Conservation (phyloP, 2,888 invertebrate species). For the Aphrophora alni region DNA sequence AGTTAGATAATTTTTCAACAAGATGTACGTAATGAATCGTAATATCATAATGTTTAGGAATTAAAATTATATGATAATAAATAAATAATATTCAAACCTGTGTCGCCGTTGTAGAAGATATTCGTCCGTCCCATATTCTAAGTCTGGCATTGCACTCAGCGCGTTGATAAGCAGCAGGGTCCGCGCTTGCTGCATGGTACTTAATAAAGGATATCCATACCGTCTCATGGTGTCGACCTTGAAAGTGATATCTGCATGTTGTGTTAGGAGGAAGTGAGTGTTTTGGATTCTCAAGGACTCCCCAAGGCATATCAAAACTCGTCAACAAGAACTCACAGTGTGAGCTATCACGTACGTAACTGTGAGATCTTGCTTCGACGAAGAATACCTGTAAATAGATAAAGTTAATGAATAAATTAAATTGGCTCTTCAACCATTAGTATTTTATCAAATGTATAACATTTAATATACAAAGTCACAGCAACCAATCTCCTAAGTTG, state of each 20-base stretch:
- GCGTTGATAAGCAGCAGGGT: constrained; percentile 67
- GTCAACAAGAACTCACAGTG: constrained; percentile 79
- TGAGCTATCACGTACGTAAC: constrained; percentile 74
- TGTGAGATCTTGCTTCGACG: constrained; percentile 77
- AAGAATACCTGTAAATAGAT: constrained; percentile 70
- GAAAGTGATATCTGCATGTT: constrained; percentile 80
- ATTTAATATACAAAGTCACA: too few relatives aligned
- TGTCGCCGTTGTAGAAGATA: constrained; percentile 57
- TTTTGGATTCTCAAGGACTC: constrained; percentile 74
- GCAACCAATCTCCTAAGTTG: too few relatives aligned
- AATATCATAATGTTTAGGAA: too few relatives aligned
- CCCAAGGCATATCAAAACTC: constrained; percentile 75
- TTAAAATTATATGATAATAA: too few relatives aligned
- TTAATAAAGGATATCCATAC: constrained; percentile 86
- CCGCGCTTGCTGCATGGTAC: constrained; percentile 75
- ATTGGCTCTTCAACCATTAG: too few relatives aligned
- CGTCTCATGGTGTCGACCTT: constrained; percentile 75
- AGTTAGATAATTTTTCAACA: too few relatives aligned
- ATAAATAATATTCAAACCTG: constrained; percentile 44
- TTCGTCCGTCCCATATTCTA: constrained; percentile 76
- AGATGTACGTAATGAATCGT: too few relatives aligned
- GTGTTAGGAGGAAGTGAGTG: constrained; percentile 83
- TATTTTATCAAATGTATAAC: too few relatives aligned
- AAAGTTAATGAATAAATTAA: constrained; percentile 26
- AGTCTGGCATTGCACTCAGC: constrained; percentile 76